Evolutionary conservation across 2,888 invertebrate species (phyloP).

Genomic region (Drosophila limbata): DNA sequence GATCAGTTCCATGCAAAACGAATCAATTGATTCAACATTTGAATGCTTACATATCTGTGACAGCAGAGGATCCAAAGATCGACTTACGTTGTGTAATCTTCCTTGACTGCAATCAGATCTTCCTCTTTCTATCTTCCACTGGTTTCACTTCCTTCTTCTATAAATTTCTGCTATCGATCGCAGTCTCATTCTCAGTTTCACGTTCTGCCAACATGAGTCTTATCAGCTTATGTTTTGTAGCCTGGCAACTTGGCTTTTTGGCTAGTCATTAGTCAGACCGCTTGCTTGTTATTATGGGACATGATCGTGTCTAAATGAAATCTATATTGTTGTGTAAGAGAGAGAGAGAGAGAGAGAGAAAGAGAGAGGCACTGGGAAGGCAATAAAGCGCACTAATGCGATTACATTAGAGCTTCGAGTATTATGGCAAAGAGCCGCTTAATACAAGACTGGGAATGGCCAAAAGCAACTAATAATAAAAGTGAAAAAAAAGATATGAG

Average conservation of each 20-base stretch:
- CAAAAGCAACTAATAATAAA: constrained; percentile 65
- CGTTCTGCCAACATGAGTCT: constrained; percentile 55
- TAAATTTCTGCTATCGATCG: constrained; percentile 19
- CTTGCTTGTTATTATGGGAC: constrained; percentile 70
- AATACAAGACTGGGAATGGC: constrained; percentile 38
- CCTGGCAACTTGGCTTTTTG: constrained; percentile 53
- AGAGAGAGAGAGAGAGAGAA: not conserved
- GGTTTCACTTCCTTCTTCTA: constrained; percentile 28
- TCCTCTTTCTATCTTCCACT: not conserved
- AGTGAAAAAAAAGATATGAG: constrained; percentile 65
- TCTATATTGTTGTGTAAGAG: constrained; percentile 61
- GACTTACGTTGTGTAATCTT: constrained; percentile 21
- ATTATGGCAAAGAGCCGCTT: constrained; percentile 58
- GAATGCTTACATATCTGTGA: constrained; percentile 1
- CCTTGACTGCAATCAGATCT: constrained; percentile 9
- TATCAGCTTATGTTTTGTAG: constrained; percentile 73
- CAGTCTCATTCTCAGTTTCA: constrained; percentile 13
- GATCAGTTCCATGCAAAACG: constrained; percentile 4
- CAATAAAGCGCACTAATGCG: constrained; percentile 74
- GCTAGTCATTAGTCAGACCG: constrained; percentile 71
- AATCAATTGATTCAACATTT: not conserved
- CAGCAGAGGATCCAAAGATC: constrained; percentile 12
- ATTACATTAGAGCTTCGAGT: constrained; percentile 73
- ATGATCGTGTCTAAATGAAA: constrained; percentile 81
- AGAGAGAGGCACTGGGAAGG: constrained; percentile 29